Evolutionary conservation across 2,888 invertebrate genomes (phyloP), one percentile per base, ranked within the genome.

Genomic region (Macrophya annulata): DNA sequence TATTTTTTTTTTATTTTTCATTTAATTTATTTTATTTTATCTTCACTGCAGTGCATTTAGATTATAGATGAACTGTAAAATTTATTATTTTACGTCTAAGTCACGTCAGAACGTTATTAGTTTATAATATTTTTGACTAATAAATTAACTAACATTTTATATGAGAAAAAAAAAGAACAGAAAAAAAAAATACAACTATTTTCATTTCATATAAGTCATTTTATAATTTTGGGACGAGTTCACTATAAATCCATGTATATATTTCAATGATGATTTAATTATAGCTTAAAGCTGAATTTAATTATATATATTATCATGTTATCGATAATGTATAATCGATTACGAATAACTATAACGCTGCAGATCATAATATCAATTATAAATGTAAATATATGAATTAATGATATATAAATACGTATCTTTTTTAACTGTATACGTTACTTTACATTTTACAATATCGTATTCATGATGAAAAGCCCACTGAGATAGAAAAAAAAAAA

Each of bases 371-470:
- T 25, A 4, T 12, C 12, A 25, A 48, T 48, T 48, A 48, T 48
- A 48, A 9, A 25, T 62, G 62, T 9, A 12, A 62, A 62, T 62
- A 4, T 25, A 25, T 62, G 8, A 62, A 25, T 25, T 62, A 62
- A 62, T 21, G 12, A 62, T 48, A 9, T 21, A 25, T 62, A 21
- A 25, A 62, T 59, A 51, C 17, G 51, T 59, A 21, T 25, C 9
- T 59, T 25, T 10, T 2, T 25, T 8, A 48, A 48, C 12, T 12
- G 48, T 4, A 48, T n/a, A 62, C 21, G 21, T 40, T 71, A 40
- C 55, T 71, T 31, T 71, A 71, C 71, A 40, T n/a, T 71, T 31
- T 71, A 71, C 71, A 71, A 71, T 40, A 71, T 71, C 71, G 5
- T 59, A 59, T 68, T 68, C 68, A 17, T 31, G 25, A 31, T 15